Evolutionary conservation across 2,888 invertebrate genomes (phyloP), one percentile per base, ranked within the genome.

Genomic region (Eudasyphora cyanicolor): DNA sequence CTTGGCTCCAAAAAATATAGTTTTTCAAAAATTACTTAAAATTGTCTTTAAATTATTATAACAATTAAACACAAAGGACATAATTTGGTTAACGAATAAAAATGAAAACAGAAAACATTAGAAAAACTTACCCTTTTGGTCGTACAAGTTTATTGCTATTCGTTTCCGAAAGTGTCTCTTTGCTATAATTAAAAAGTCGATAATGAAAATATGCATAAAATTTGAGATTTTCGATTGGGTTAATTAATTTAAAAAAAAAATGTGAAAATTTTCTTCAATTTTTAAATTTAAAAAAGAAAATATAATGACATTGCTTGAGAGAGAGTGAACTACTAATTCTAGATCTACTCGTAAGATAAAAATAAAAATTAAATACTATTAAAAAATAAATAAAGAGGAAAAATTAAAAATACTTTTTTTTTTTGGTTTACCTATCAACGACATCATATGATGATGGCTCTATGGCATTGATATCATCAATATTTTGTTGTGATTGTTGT

Each of bases 381-480:
- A 42, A 32, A n/a, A 45, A 29, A 57, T 6, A 64, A 80, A 21
- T 27, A 71, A 62, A 21, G 19, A 60, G 29, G 74, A 82, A 74
- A 57, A 60, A 35, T 32, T 32, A 24, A 62, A 38, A 67, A 38
- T 76, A 57, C 2, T 35, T 71, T 77, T 64, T 69, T 27, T 49
- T 77, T 76, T 35, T 45, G 29, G 45, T 80, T 91, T 91, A 91
- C 91, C 91, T 91, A 87, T 91, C 91, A 87, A 89, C 88, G 76
- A 89, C 91, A 88, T 91, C 91, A 67, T 67, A 67, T 42, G 67
- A 67, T 90, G 89, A 86, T 78, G 90, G 88, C 86, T 89, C 89
- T 88, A 89, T 88, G 89, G 89, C 89, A 79, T 90, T 89, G 76
- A 87, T 85, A 84, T 87, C 86, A 85, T 85, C 87, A 81, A 86